Base-by-base conservation (phyloP, 2,113 vertebrate genomes). In the Pachypanchax playfairii region DNA sequence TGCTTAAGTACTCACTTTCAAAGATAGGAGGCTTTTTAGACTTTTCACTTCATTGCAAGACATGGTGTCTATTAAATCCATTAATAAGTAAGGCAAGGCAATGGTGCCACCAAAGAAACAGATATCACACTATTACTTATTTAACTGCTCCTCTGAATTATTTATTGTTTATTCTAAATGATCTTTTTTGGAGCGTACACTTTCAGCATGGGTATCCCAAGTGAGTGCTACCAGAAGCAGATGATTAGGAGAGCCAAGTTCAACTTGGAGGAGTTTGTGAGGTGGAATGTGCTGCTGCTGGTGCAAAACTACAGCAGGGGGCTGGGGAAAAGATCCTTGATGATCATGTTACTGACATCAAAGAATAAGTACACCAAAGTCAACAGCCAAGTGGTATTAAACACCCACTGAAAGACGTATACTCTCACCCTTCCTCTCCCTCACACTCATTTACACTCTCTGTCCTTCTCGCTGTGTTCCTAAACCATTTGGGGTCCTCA, bases 161-260 rank as follows among this genome's bases (percentile, higher is more conserved):
- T 92, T 91, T 85, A 92, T 83, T 88, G 86, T 90, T 89, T 92
- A 91, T 90, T 90, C 85, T 79, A 87, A 90, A 92, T 87, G 59
- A 88, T 86, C 87, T 90, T 89, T 86, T 72, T 69, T 69, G 82
- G 8, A 79, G 78, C 79, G 70, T 82, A 87, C 80, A 78, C 81
- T 88, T 86, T 85, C 85, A 83, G 79, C 61, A 65, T 80, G 80
- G 73, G 68, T 79, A 73, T 89, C 89, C 89, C 87, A 78, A 77
- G 85, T 82, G 87, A 86, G 61, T 39, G 20, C 70, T 61, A 71
- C 61, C 57, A 77, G 80, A 36, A 55, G 72, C 59, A 13, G 71
- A 75, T 73, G 76, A 86, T 86, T 85, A 75, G 76, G 78, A 77
- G 63, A 67, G 81, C 77, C 69, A 80, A 85, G 71, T 80, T 87